These are phyloP conservation scores for Lacerta bilineata DNA, from an alignment of 2,797 vertebrate genomes.

Conservation along the genomic window DNA sequence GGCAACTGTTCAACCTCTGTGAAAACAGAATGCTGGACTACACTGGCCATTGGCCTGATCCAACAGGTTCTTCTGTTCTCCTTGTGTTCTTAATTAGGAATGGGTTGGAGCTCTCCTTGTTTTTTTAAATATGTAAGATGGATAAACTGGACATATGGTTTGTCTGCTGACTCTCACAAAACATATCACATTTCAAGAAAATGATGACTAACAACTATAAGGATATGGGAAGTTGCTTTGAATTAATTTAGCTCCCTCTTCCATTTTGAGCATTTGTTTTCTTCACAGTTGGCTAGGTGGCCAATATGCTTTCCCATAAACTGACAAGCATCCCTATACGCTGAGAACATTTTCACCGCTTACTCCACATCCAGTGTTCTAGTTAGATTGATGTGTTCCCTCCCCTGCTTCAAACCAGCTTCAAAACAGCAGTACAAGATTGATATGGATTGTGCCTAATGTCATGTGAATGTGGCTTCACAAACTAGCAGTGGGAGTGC, in stretches of 20 bases:
- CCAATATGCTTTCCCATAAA: background rate
- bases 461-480: too few species aligned
- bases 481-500: too few species aligned
- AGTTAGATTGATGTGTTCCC: too few species aligned
- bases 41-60: too few species aligned
- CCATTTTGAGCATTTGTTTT: background rate
- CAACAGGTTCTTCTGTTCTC: too few species aligned
- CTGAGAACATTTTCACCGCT: background rate
- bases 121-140: background rate
- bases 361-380: too few species aligned
- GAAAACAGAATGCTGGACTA: too few species aligned
- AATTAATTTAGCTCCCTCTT: background rate
- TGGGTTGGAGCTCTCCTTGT: slow-evolving; percentile 46
- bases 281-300: background rate
- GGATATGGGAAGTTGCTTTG: background rate
- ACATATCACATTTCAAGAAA: background rate
- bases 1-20: too few species aligned
- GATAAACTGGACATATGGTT: background rate
- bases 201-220: background rate
- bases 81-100: background rate
- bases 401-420: too few species aligned
- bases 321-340: background rate
- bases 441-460: too few species aligned
- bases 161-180: background rate
- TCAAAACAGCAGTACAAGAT: too few species aligned